A percentile compares a stretch with the other conserved stretches of the same genome.
Conservation (phyloP, 2,797 vertebrate genomes). For the Oceanodroma leucorhoa region DNA sequence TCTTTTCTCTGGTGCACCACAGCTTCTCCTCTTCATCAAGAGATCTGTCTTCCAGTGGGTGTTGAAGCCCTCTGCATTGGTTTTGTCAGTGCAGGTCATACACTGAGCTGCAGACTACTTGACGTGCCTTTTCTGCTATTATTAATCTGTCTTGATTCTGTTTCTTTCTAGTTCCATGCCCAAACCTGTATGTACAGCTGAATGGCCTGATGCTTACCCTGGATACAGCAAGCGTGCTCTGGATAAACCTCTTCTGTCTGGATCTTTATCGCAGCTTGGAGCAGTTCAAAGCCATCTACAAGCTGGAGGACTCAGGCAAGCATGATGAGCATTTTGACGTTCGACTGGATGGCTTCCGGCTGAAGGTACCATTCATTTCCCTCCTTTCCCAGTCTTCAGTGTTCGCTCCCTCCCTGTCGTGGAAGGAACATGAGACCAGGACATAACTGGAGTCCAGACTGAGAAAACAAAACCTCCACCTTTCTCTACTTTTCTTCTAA, state of each 20-base stretch:
- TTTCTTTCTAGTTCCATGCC: constrained; percentile 83
- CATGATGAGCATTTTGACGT: constrained; percentile 89
- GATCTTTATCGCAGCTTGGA: constrained; percentile 91
- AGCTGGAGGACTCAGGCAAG: constrained; percentile 87
- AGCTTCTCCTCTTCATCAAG: neutral
- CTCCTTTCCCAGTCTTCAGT: neutral
- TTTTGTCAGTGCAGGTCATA: neutral
- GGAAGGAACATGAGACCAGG: neutral
- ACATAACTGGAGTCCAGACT: neutral
- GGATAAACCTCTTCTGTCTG: constrained; percentile 92
- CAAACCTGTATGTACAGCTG: constrained; percentile 90
- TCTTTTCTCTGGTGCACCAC: neutral
- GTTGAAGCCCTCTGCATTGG: neutral
- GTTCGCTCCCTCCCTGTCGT: neutral
- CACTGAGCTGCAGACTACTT: neutral
- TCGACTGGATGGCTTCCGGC: constrained; percentile 84
- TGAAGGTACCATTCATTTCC: constrained; percentile 79
- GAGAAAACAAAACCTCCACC: neutral
- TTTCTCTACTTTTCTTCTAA: neutral
- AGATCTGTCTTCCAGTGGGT: neutral
- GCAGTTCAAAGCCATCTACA: constrained; percentile 96
- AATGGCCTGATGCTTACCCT: constrained; percentile 88
- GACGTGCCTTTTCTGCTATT: neutral
- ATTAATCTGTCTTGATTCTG: neutral
- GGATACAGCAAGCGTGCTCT: constrained; percentile 89